Conservation (phyloP, 2,797 vertebrate species). For the Notamacropus eugenii region DNA sequence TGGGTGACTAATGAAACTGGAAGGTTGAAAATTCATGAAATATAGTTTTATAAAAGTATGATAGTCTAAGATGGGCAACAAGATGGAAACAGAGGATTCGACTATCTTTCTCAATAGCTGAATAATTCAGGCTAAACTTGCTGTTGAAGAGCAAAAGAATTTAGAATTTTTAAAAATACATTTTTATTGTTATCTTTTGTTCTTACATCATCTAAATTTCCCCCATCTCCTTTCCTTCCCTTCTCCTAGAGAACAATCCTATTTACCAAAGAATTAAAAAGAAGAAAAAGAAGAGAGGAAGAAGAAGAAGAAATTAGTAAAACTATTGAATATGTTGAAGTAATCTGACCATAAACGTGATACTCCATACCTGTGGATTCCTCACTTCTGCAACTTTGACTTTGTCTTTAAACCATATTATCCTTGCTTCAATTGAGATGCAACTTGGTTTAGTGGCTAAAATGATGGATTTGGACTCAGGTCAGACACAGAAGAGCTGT, state of each 20-base stretch:
- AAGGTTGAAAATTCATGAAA: not conserved
- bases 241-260: not conserved
- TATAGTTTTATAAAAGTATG: not conserved
- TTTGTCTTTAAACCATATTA: no score
- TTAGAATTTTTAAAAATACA: conserved; percentile 63
- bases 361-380: no score
- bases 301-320: no score
- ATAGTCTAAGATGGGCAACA: not conserved
- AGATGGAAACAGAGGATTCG: not conserved
- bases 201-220: not conserved
- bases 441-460: not conserved
- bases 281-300: no score
- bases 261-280: not conserved
- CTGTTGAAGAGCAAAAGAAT: not conserved
- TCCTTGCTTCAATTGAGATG: no score
- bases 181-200: conserved; percentile 41
- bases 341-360: no score
- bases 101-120: not conserved
- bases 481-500: not conserved
- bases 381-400: no score
- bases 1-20: not conserved
- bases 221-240: not conserved
- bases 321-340: no score
- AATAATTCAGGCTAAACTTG: conserved; percentile 16
- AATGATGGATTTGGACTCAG: not conserved